These are phyloP conservation scores for Rousettus leschenaultii DNA, from an alignment of 2,113 vertebrate species.

Conservation along the genomic window DNA sequence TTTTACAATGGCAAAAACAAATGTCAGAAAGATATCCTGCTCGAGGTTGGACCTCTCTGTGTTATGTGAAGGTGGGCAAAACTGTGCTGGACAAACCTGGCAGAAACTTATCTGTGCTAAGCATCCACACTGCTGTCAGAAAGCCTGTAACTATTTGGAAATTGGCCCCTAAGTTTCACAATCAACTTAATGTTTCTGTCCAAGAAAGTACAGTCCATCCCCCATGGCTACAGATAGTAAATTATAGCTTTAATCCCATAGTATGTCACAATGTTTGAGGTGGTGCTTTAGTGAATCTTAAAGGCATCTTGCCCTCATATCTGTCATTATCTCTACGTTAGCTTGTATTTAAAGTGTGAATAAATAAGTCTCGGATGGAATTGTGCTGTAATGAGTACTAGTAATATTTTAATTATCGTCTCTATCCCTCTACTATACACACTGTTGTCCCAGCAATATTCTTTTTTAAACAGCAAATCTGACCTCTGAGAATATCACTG, in stretches of 20 bases:
- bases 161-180: neutral
- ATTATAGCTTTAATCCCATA: neutral
- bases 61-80: neutral
- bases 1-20: slow-evolving; percentile 39
- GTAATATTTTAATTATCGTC: neutral
- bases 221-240: neutral
- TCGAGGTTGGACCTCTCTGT: neutral
- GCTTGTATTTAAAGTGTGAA: neutral
- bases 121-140: neutral
- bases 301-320: neutral
- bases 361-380: neutral
- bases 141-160: neutral
- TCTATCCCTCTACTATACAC: neutral
- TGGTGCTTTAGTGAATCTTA: neutral
- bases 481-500: neutral
- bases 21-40: neutral
- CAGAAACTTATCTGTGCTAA: neutral
- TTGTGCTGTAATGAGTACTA: neutral
- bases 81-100: neutral
- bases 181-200: neutral
- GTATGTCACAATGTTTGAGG: neutral
- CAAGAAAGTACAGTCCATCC: neutral
- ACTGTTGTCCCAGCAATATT: neutral
- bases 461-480: slow-evolving; percentile 11
- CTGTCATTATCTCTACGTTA: neutral